These are phyloP conservation scores for Stegodyphus mimosarum DNA, from an alignment of 1,140 invertebrate genomes.

Conservation along the genomic window DNA sequence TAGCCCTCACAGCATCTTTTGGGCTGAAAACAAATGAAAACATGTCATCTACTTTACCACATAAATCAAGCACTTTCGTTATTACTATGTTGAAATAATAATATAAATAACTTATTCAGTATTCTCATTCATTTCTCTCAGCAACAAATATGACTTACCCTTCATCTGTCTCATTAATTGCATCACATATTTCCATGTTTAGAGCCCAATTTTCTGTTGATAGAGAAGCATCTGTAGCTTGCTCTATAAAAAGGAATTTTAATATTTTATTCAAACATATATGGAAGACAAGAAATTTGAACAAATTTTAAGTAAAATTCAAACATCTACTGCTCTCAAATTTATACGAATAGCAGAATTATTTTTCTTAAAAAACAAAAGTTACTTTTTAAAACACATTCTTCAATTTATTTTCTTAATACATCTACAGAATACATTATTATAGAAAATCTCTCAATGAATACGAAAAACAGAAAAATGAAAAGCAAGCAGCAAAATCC, in stretches of 20 bases:
- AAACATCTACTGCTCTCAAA: not conserved
- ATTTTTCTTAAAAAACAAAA: too few relatives aligned
- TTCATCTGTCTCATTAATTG: slow-evolving; percentile 95
- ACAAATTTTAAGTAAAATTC: not conserved
- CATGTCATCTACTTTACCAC: too few relatives aligned
- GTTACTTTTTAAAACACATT: too few relatives aligned
- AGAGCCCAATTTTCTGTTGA: slow-evolving; percentile 84
- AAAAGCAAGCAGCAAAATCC: too few relatives aligned
- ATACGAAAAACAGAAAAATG: too few relatives aligned
- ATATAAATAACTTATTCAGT: slow-evolving; percentile 47
- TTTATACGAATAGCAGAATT: too few relatives aligned
- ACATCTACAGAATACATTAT: too few relatives aligned
- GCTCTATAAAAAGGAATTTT: slow-evolving; percentile 52
- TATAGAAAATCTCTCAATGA: too few relatives aligned
- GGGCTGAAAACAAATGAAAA: slow-evolving; percentile 71
- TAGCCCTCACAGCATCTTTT: slow-evolving; percentile 95
- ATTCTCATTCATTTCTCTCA: too few relatives aligned
- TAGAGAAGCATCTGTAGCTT: slow-evolving; percentile 64
- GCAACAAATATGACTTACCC: slow-evolving; percentile 28
- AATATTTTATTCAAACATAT: not conserved
- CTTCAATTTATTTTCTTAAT: too few relatives aligned
- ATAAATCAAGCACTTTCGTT: not conserved
- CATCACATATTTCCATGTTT: slow-evolving; percentile 99
- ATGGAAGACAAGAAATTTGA: not conserved
- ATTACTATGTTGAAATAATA: slow-evolving; percentile 9